Percentiles rank a stretch among this genome's conserved stretches.
phyloP scores from a whole-genome alignment of 92 coral and sea anemone genomes.

The Virgularia gustaviana region DNA sequence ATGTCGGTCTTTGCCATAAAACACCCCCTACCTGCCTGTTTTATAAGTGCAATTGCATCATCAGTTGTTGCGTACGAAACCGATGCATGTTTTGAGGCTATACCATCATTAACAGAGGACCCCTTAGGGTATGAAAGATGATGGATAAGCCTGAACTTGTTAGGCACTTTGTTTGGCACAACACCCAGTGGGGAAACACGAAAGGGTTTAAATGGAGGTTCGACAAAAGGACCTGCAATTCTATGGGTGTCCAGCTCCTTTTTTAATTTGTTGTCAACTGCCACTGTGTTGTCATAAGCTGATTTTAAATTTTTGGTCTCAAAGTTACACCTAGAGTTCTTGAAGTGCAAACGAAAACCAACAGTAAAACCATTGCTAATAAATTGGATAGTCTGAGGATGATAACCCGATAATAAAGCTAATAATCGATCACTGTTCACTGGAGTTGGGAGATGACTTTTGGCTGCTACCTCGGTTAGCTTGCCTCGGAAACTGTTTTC shows the following conservation, averaged over 20 bases:
- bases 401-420: neutral
- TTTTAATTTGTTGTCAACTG: neutral
- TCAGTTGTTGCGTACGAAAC: constrained; percentile 29
- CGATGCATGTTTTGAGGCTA: constrained; percentile 30
- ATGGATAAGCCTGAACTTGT: constrained; percentile 36
- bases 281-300: neutral
- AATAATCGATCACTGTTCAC: too few species aligned
- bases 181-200: neutral
- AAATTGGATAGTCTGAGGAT: neutral
- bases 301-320: neutral
- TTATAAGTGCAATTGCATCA: too few species aligned
- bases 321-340: neutral
- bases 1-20: constrained; percentile 62
- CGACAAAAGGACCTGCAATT: neutral
- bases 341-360: neutral
- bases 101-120: constrained; percentile 59
- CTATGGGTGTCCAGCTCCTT: neutral
- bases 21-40: constrained; percentile 36
- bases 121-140: constrained; percentile 57
- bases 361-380: neutral
- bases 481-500: too few species aligned
- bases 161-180: too few species aligned
- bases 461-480: neutral
- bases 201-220: neutral
- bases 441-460: neutral